Conservation (phyloP, 2,888 invertebrate genomes). For the Polylopha cassiicola region DNA sequence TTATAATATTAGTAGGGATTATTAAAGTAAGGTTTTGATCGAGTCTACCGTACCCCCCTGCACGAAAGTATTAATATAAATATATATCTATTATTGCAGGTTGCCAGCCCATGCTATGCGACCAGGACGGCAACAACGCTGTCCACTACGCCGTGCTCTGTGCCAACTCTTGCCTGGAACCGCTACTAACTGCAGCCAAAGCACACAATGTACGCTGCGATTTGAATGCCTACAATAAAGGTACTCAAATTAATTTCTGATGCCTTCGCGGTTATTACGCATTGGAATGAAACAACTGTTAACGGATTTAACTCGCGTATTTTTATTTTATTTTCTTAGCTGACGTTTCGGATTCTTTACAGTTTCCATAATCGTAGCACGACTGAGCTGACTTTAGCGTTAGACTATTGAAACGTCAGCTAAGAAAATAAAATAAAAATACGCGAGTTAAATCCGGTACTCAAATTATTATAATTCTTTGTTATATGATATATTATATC, state of each 20-base stretch:
- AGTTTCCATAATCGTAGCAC: no score
- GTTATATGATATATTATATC: not conserved
- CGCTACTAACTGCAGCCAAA: constrained; percentile 61
- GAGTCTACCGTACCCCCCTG: not conserved
- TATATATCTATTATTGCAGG: constrained; percentile 35
- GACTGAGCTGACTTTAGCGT: no score
- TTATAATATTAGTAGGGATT: no score
- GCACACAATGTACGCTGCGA: constrained; percentile 38
- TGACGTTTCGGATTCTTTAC: no score
- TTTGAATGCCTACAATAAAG: constrained; percentile 50
- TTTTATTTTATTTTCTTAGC: no score
- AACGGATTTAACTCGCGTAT: no score
- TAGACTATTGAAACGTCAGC: no score
- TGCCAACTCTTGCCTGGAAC: constrained; percentile 60
- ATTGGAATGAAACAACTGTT: no score
- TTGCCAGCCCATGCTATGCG: constrained; percentile 62
- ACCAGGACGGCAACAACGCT: constrained; percentile 77
- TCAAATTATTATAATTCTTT: not conserved
- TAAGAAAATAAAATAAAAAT: no score
- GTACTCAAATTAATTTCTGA: constrained; percentile 31
- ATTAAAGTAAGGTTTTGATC: not conserved
- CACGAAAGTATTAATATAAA: not conserved
- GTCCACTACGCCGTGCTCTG: constrained; percentile 81
- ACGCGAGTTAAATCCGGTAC: constrained; percentile 1
- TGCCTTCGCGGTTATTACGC: not conserved